Evolutionary conservation across 1,140 invertebrate species (phyloP).

Genomic region (Diorhabda carinulata): DNA sequence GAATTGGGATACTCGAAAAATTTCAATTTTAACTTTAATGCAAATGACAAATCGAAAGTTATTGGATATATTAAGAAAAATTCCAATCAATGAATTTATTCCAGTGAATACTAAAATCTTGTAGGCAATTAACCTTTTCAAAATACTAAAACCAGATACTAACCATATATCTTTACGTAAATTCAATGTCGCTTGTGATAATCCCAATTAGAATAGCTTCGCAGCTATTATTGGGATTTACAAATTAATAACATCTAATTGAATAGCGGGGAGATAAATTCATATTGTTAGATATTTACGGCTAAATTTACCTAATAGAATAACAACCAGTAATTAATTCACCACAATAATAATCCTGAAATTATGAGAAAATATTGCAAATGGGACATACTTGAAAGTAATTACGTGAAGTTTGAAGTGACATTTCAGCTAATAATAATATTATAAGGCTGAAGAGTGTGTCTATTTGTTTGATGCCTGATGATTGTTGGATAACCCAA

Average conservation of each 20-base stretch:
- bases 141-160: background rate
- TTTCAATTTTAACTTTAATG: no score
- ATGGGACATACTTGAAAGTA: no score
- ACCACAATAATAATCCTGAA: background rate
- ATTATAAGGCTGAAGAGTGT: no score
- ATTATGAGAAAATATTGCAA: no score
- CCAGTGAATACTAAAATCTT: background rate
- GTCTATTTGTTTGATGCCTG: no score
- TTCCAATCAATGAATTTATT: no score
- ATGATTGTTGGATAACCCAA: no score
- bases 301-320: background rate
- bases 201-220: slow-evolving; percentile 3
- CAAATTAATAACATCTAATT: slow-evolving; percentile 9
- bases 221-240: slow-evolving; percentile 8
- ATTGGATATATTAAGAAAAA: no score
- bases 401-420: no score
- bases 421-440: no score
- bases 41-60: no score
- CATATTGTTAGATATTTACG: slow-evolving; percentile 1
- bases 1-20: no score
- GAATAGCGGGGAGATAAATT: slow-evolving; percentile 4
- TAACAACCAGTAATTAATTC: background rate
- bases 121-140: background rate
- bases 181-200: slow-evolving; percentile 4
- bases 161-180: background rate